Evolutionary conservation across 1,140 invertebrate genomes (phyloP).

Genomic region (Halesus radiatus): DNA sequence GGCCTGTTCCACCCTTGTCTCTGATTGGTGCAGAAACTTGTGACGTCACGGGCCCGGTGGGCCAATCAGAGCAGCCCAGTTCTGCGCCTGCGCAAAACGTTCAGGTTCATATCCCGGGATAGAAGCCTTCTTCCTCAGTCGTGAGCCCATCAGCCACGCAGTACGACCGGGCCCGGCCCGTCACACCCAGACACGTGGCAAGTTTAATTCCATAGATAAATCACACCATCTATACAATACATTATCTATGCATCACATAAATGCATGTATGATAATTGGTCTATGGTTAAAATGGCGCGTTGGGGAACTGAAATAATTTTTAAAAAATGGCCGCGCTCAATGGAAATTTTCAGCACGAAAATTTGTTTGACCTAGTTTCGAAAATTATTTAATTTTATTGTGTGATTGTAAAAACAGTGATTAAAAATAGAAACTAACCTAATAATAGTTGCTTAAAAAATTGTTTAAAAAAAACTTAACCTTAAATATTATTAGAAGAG

Average conservation of each 20-base stretch:
- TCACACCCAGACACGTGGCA: slow-evolving; percentile 25
- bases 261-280: neutral
- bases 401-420: neutral
- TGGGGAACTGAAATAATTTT: neutral
- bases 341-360: too few species aligned
- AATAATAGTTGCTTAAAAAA: too few species aligned
- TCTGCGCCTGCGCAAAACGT: slow-evolving; percentile 57
- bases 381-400: neutral
- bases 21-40: slow-evolving; percentile 60
- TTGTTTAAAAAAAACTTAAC: too few species aligned
- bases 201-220: slow-evolving; percentile 26
- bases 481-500: too few species aligned
- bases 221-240: neutral
- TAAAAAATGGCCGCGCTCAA: too few species aligned
- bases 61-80: slow-evolving; percentile 54
- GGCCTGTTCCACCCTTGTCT: slow-evolving; percentile 28
- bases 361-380: too few species aligned
- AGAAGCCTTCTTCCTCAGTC: slow-evolving; percentile 48
- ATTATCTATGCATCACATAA: neutral
- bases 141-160: slow-evolving; percentile 33
- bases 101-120: slow-evolving; percentile 53
- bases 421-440: neutral
- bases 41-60: slow-evolving; percentile 56
- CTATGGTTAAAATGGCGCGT: neutral
- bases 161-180: slow-evolving; percentile 33